Percentiles rank a stretch among this genome's conserved stretches.
phyloP scores from a whole-genome alignment of 2,888 invertebrate species.

The Axea sp. region DNA sequence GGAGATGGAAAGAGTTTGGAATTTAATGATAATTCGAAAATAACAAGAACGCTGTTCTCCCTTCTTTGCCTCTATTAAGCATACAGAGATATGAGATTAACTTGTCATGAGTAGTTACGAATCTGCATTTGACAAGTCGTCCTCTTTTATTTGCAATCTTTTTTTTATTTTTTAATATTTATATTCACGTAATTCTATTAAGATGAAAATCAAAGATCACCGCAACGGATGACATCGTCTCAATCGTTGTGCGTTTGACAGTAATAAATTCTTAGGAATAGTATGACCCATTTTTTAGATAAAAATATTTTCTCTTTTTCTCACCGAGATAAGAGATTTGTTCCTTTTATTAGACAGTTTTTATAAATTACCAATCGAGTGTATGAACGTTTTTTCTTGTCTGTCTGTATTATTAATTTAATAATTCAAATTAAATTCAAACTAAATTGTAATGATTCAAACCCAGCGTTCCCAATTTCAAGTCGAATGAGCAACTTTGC shows the following conservation, averaged over 20 bases:
- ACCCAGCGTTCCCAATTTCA: too few species aligned
- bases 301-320: slow-evolving; percentile 1
- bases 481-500: too few species aligned
- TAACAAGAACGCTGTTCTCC: background rate
- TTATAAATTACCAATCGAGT: too few species aligned
- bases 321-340: background rate
- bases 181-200: slow-evolving; percentile 22
- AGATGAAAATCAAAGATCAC: slow-evolving; percentile 21
- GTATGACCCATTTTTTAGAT: slow-evolving; percentile 16
- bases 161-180: background rate
- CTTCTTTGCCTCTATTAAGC: background rate
- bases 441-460: too few species aligned
- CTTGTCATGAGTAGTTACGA: background rate
- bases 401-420: too few species aligned
- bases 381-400: background rate
- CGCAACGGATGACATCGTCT: slow-evolving; percentile 5
- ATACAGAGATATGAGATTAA: background rate
- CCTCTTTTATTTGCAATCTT: background rate
- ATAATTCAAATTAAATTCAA: too few species aligned
- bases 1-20: background rate
- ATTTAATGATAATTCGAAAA: background rate
- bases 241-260: slow-evolving; percentile 14
- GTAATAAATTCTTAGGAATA: slow-evolving; percentile 35
- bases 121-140: background rate
- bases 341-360: background rate